Evolutionary conservation across 2,797 vertebrate species (phyloP).

Genomic region (Dromococcyx pavoninus): DNA sequence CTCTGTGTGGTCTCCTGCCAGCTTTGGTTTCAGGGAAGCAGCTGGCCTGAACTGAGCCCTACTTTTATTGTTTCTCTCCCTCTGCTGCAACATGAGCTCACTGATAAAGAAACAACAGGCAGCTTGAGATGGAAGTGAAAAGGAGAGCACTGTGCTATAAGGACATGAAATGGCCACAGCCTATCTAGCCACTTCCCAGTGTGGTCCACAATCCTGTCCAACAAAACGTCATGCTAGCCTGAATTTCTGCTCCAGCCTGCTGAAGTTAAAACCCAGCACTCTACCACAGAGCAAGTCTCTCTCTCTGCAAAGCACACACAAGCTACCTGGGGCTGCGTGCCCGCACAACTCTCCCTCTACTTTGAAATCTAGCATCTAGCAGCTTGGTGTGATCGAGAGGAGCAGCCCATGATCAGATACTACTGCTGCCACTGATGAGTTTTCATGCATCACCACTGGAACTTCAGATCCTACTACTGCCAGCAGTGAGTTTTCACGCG

Average conservation of each 20-base stretch:
- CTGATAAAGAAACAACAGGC: neutral
- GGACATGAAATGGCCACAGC: neutral
- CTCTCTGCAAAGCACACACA: neutral
- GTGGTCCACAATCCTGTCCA: neutral
- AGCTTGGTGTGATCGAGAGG: neutral
- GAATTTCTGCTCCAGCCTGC: neutral
- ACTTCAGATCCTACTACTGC: neutral
- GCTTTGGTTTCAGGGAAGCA: neutral
- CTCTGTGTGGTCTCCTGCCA: neutral
- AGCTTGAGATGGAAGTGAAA: neutral
- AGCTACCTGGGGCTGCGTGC: neutral
- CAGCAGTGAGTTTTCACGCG: neutral
- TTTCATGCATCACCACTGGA: neutral
- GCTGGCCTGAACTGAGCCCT: neutral
- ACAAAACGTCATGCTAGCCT: neutral
- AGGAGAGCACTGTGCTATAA: neutral
- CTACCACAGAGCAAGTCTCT: neutral
- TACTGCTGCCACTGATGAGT: neutral
- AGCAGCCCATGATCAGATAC: neutral
- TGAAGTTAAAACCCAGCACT: neutral
- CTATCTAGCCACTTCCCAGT: neutral
- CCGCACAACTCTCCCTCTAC: neutral
- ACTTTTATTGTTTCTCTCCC: neutral
- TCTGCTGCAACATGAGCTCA: neutral
- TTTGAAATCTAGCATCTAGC: neutral